A percentile compares a stretch with the other conserved stretches of the same genome.
These are phyloP conservation scores for Seira ritae DNA, from an alignment of 2,888 invertebrate species.

Conservation along the genomic window DNA sequence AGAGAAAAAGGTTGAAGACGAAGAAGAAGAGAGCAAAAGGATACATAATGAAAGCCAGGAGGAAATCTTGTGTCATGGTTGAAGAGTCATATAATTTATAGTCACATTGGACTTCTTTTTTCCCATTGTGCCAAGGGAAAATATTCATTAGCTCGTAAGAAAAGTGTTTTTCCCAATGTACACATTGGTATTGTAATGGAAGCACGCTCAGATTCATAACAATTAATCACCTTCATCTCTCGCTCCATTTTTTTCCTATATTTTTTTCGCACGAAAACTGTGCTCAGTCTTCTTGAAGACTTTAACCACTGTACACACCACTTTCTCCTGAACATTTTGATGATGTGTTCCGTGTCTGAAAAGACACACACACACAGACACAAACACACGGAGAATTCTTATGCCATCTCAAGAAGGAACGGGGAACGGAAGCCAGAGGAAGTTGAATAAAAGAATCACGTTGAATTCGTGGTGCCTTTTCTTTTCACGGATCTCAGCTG, in stretches of 20 bases:
- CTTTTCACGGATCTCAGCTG: too few species aligned
- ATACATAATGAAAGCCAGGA: slow-evolving; percentile 44
- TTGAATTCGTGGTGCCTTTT: too few species aligned
- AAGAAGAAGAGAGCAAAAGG: slow-evolving; percentile 21
- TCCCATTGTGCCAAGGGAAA: slow-evolving; percentile 70
- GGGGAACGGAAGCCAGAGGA: too few species aligned
- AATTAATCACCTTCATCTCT: slow-evolving; percentile 69
- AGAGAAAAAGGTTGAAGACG: neutral
- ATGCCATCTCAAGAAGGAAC: too few species aligned
- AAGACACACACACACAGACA: too few species aligned
- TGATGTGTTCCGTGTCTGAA: too few species aligned
- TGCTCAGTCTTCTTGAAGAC: neutral
- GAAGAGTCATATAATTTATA: slow-evolving; percentile 72
- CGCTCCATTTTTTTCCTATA: slow-evolving; percentile 50
- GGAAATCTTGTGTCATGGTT: slow-evolving; percentile 70
- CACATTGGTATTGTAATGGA: slow-evolving; percentile 64
- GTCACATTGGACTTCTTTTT: slow-evolving; percentile 66
- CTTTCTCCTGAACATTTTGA: neutral
- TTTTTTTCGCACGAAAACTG: slow-evolving; percentile 42
- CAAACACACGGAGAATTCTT: too few species aligned
- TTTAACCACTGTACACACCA: slow-evolving; percentile 10
- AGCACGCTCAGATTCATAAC: slow-evolving; percentile 71
- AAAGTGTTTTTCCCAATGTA: slow-evolving; percentile 69
- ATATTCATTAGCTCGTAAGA: slow-evolving; percentile 70
- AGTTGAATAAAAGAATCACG: too few species aligned